A percentile compares a stretch with the other conserved stretches of the same genome.
Conservation (phyloP, 2,113 vertebrate species). For the Craseonycteris thonglongyai region DNA sequence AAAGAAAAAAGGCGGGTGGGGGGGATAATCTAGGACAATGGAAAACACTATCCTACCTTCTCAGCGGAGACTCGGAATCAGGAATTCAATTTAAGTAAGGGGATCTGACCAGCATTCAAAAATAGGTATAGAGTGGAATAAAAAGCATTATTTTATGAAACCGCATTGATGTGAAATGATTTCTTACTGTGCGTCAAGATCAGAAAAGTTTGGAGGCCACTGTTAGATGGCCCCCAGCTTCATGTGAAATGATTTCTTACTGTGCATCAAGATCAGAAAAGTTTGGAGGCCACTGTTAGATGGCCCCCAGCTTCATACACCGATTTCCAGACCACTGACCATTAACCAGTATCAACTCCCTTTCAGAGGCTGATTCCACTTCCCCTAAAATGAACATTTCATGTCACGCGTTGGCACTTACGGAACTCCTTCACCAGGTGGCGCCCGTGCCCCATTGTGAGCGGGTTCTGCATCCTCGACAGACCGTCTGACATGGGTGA, state of each 20-base stretch:
- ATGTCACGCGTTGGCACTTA: background rate
- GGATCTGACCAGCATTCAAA: background rate
- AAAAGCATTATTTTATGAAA: background rate
- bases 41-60: background rate
- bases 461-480: fast-evolving
- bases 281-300: background rate
- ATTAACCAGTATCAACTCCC: fast-evolving
- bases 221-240: background rate
- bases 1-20: too few species aligned
- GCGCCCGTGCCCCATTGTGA: background rate
- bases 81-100: background rate
- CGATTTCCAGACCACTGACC: background rate
- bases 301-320: background rate
- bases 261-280: background rate
- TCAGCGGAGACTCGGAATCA: background rate
- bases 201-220: background rate
- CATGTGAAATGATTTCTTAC: background rate
- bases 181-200: background rate
- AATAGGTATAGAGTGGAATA: background rate
- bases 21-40: background rate
- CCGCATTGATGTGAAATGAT: background rate
- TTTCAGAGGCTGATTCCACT: fast-evolving
- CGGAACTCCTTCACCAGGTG: background rate
- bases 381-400: background rate
- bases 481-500: fast-evolving